Evolutionary conservation across 2,113 vertebrate species (phyloP).

Genomic region (Castor canadensis): DNA sequence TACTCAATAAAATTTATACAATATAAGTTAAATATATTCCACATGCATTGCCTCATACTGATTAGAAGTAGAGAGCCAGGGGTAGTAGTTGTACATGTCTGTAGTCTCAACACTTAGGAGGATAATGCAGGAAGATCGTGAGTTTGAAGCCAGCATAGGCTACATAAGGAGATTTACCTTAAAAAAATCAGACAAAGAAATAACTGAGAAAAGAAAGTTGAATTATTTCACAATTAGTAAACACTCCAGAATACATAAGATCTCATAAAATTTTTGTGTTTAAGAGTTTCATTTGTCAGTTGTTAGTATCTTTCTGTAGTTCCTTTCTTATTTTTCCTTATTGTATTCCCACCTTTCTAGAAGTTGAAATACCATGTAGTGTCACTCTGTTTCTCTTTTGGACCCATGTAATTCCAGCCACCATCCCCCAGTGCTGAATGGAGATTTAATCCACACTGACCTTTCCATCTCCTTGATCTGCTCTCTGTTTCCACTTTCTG

Average conservation of each 20-base stretch:
- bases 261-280: not conserved
- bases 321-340: not conserved
- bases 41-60: not conserved
- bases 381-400: not conserved
- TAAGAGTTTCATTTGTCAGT: not conserved
- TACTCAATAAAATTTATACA: not conserved
- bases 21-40: not conserved
- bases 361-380: not conserved
- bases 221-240: slow-evolving; percentile 10
- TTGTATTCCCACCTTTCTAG: not conserved
- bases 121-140: not conserved
- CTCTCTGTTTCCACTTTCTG: not conserved
- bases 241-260: not conserved
- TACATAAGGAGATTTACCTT: not conserved
- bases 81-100: not conserved
- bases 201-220: not conserved
- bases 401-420: not conserved
- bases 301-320: not conserved
- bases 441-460: not conserved
- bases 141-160: not conserved
- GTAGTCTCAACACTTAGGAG: not conserved
- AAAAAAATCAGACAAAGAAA: not conserved
- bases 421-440: not conserved
- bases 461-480: not conserved
- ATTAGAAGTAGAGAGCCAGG: not conserved